phyloP scores from a whole-genome alignment of 2,888 invertebrate genomes.

The Matsumyia berberina region DNA sequence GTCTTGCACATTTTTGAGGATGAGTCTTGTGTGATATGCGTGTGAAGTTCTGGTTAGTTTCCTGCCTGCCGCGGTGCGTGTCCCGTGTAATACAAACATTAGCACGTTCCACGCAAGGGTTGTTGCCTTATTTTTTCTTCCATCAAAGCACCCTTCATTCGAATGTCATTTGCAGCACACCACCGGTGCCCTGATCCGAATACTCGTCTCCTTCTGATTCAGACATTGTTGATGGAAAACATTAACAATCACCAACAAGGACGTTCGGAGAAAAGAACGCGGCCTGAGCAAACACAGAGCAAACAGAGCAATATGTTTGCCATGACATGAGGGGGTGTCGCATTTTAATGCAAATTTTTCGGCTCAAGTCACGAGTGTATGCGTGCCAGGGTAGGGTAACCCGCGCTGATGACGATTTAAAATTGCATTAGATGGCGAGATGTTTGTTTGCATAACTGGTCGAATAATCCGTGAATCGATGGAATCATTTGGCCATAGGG shows the following conservation, averaged over 20 bases:
- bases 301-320: conserved; percentile 43
- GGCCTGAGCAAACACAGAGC: conserved; percentile 58
- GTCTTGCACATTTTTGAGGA: conserved; percentile 31
- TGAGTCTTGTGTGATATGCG: conserved; percentile 64
- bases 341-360: conserved; percentile 69
- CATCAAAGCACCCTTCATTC: conserved; percentile 41
- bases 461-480: conserved; percentile 75
- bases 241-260: conserved; percentile 58
- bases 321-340: conserved; percentile 42
- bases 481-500: conserved; percentile 51
- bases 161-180: conserved; percentile 58
- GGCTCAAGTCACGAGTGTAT: conserved; percentile 10
- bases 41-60: conserved; percentile 74
- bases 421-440: conserved; percentile 75
- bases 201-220: conserved; percentile 1
- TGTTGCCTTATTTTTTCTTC: neutral
- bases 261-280: conserved; percentile 37
- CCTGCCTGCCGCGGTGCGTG: conserved; percentile 52
- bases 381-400: conserved; percentile 1
- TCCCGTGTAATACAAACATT: conserved; percentile 68
- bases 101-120: conserved; percentile 51
- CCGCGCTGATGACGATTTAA: conserved; percentile 60
- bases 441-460: conserved; percentile 75
- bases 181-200: conserved; percentile 6
- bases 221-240: conserved; percentile 61